Evolutionary conservation across 2,888 invertebrate genomes (phyloP).

Genomic region (Heliothis peltigera): DNA sequence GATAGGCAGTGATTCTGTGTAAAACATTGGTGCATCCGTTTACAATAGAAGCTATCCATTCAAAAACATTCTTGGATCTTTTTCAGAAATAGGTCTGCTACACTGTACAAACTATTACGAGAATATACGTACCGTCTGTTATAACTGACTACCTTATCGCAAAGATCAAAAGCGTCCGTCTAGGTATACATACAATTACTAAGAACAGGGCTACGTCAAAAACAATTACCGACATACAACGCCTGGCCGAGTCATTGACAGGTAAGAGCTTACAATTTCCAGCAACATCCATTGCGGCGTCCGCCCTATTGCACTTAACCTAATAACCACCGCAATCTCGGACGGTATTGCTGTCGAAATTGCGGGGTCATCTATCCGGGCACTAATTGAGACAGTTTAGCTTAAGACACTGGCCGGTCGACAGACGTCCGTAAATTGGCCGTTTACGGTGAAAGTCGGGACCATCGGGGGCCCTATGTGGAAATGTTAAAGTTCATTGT

Average conservation of each 20-base stretch:
- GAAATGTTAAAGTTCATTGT: conserved; percentile 87
- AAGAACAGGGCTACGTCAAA: conserved; percentile 48
- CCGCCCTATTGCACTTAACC: conserved; percentile 79
- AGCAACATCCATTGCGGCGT: conserved; percentile 65
- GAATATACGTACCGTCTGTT: not conserved
- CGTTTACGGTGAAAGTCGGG: conserved; percentile 88
- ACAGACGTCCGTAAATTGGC: conserved; percentile 86
- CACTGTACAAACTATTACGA: not conserved
- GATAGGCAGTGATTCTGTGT: too few species aligned
- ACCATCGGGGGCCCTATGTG: conserved; percentile 76
- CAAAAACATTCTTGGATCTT: too few species aligned
- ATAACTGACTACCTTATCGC: conserved; percentile 14
- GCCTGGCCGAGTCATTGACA: conserved; percentile 57
- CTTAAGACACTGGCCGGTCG: conserved; percentile 84
- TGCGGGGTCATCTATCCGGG: conserved; percentile 86
- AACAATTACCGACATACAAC: conserved; percentile 59
- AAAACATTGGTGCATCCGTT: too few species aligned
- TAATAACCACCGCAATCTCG: conserved; percentile 80
- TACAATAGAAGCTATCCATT: too few species aligned
- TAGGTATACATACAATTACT: conserved; percentile 46
- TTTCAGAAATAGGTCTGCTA: too few species aligned
- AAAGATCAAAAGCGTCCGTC: conserved; percentile 24
- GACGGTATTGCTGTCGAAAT: conserved; percentile 80
- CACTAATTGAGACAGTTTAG: conserved; percentile 89
- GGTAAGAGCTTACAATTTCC: conserved; percentile 66